A percentile compares a stretch with the other conserved stretches of the same genome.
phyloP scores from a whole-genome alignment of 2,888 invertebrate genomes.

The Papilio gigon region DNA sequence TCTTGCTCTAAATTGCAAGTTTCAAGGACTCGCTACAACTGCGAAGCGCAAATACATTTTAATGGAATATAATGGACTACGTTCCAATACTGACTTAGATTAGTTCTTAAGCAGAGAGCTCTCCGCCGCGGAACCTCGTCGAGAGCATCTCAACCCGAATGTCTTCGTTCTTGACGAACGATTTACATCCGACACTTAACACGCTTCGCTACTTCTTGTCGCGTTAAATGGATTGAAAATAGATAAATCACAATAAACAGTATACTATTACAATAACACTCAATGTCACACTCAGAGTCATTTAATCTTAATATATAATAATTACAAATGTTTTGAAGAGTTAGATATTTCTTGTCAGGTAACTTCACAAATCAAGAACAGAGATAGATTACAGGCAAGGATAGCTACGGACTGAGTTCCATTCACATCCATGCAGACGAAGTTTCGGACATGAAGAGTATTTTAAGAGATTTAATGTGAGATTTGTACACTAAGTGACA shows the following conservation, averaged over 20 bases:
- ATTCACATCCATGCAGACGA: no score
- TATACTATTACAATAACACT: no score
- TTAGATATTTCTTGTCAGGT: no score
- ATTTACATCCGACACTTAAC: conserved; percentile 6
- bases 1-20: neutral
- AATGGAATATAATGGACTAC: conserved; percentile 17
- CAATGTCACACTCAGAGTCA: no score
- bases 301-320: no score
- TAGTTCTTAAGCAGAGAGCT: conserved; percentile 10
- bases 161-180: neutral
- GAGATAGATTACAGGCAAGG: no score
- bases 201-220: neutral
- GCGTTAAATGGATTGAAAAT: neutral
- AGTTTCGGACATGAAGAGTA: no score
- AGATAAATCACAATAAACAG: neutral
- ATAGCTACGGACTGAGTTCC: no score
- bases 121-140: conserved; percentile 1
- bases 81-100: conserved; percentile 7
- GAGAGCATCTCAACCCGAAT: conserved; percentile 1
- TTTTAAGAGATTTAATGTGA: no score
- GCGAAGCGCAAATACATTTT: conserved; percentile 15
- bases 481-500: no score
- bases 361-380: no score
- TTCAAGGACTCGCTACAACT: neutral
- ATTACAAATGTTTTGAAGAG: no score